Base-by-base conservation (phyloP, 2,797 vertebrate genomes). In the Fringilla coelebs region DNA sequence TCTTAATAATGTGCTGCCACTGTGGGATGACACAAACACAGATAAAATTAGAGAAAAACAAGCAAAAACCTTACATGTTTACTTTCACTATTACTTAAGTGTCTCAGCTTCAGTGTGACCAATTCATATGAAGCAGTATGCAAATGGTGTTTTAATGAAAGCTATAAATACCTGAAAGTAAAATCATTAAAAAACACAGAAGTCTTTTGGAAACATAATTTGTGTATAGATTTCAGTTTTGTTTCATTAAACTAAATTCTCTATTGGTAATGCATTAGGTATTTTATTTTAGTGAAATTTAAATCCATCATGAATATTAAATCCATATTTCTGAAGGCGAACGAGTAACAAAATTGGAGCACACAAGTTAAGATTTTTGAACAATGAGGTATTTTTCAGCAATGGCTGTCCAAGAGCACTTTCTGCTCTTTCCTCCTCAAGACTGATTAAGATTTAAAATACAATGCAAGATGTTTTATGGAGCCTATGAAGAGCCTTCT, bases 261-360 rank as follows among this genome's bases (percentile, higher is more conserved):
- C 61, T 90, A 28, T 73, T 90, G 66, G 74, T 94, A 92, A 88
- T 71, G 51, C 32, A 1, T 86, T 80, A 90, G 65, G 88, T 88
- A 91, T 95, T 86, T 76, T 81, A 62, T 78, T 96, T 94, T 73
- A 3, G 5, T 85, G 88, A 91, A 85, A 90, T 93, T 79, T 88
- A 84, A 93, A 86, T 91, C 91, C 77, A 79, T 82, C 63, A 11
- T 55, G 41, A 94, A 95, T 96, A 96, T 96, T 95, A 94, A 96
- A 83, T 71, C 92, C 95, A 90, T 93, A 92, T 83, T 94, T 95
- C 81, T 95, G 62, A 89, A 90, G 87, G 80, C 6, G 1, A 92
- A 68, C 40, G 6, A 93, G 43, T 61, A 85, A 85, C 55, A 77
- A 88, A 85, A 81, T 63, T 76, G 68, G 84, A 96, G 70, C 65